These are phyloP conservation scores for Agrenia bidenticulata DNA, from an alignment of 2,888 invertebrate species.

Conservation along the genomic window DNA sequence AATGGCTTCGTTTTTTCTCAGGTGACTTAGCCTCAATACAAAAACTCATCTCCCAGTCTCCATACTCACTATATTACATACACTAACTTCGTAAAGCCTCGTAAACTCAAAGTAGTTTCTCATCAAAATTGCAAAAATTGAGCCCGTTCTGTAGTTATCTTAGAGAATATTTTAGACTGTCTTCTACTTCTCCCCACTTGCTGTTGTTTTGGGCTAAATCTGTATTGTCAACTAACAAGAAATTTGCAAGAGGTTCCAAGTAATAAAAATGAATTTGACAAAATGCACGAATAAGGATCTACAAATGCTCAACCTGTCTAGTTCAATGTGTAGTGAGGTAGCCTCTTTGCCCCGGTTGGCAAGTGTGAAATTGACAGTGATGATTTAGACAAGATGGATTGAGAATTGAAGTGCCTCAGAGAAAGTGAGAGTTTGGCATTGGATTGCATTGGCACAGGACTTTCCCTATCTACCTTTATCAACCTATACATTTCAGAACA, in stretches of 20 bases:
- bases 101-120: too few relatives aligned
- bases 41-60: background rate
- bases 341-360: background rate
- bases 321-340: background rate
- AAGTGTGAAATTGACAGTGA: conserved; percentile 6
- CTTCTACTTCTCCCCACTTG: too few relatives aligned
- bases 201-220: too few relatives aligned
- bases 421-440: background rate
- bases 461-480: background rate
- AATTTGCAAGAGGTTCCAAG: background rate
- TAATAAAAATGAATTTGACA: background rate
- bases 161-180: too few relatives aligned
- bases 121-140: too few relatives aligned
- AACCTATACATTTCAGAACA: conserved; percentile 11
- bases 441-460: conserved; percentile 8
- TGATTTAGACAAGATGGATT: conserved; percentile 6
- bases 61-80: too few relatives aligned
- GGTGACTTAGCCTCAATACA: background rate
- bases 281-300: background rate
- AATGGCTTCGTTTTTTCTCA: too few relatives aligned
- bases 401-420: background rate
- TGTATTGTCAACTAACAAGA: too few relatives aligned
- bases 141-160: too few relatives aligned
- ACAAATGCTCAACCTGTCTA: background rate
- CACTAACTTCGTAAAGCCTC: too few relatives aligned